phyloP scores from a whole-genome alignment of 2,888 invertebrate species.

The Drosophila nigricruria region DNA sequence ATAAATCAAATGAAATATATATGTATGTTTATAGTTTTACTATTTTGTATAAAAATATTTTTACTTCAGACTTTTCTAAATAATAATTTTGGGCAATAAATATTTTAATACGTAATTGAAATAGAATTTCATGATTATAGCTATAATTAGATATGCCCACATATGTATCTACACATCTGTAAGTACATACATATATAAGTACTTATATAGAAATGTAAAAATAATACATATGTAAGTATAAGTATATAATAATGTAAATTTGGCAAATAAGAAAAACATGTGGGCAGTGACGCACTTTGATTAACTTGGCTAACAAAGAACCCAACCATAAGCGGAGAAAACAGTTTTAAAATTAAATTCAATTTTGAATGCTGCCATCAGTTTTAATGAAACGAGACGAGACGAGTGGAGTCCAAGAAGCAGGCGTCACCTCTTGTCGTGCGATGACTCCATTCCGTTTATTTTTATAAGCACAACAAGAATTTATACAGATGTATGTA shows the following conservation, averaged over 20 bases:
- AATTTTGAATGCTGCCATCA: slow-evolving; percentile 17
- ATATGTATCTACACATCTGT: not conserved
- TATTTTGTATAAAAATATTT: not conserved
- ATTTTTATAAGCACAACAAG: slow-evolving; percentile 31
- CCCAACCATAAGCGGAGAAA: not conserved
- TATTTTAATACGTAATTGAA: not conserved
- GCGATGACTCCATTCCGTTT: slow-evolving; percentile 52
- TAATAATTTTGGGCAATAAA: not conserved
- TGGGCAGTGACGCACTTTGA: slow-evolving; percentile 2
- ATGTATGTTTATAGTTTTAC: not conserved
- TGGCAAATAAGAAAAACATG: not conserved
- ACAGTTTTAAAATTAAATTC: slow-evolving; percentile 15
- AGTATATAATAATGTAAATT: not conserved
- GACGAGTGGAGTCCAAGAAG: slow-evolving; percentile 19
- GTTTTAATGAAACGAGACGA: slow-evolving; percentile 1
- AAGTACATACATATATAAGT: not conserved
- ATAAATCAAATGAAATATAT: too few relatives aligned
- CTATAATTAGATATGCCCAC: not conserved
- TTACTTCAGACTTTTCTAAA: not conserved
- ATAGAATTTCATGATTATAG: not conserved
- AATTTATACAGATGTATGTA: not conserved
- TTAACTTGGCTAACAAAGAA: slow-evolving; percentile 4
- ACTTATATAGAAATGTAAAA: too few relatives aligned
- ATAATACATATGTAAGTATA: too few relatives aligned
- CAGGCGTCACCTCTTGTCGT: slow-evolving; percentile 12